Evolutionary conservation across 2,113 vertebrate species (phyloP).

Genomic region (Petaurus breviceps): DNA sequence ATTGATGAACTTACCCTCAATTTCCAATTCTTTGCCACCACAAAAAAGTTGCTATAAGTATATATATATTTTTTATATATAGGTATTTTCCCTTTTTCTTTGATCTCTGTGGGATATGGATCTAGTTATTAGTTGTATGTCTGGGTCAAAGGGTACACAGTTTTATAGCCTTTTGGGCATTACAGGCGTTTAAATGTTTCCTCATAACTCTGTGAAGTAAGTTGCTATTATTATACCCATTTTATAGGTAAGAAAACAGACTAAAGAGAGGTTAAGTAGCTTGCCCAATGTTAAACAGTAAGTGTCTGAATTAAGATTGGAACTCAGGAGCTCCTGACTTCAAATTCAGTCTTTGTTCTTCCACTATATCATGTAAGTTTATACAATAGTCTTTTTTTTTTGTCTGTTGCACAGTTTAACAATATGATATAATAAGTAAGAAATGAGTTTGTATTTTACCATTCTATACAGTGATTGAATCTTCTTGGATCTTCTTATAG

Average conservation of each 20-base stretch:
- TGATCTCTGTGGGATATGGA: too few relatives aligned
- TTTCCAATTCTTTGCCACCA: background rate
- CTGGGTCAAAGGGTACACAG: too few relatives aligned
- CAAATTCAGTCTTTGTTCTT: background rate
- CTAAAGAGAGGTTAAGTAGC: background rate
- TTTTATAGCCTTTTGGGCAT: too few relatives aligned
- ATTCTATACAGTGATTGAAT: conserved; percentile 99
- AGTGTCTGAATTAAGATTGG: background rate
- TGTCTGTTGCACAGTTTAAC: conserved; percentile 99
- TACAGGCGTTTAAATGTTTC: too few relatives aligned
- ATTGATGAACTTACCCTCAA: background rate
- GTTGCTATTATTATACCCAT: background rate
- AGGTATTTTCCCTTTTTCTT: too few relatives aligned
- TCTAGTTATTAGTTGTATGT: too few relatives aligned
- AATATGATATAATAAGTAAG: conserved; percentile 99
- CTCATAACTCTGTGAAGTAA: too few relatives aligned
- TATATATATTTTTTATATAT: too few relatives aligned
- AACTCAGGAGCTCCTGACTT: background rate
- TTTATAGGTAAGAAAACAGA: background rate
- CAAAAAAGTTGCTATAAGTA: background rate
- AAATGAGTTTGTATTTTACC: conserved; percentile 96
- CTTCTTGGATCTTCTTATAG: conserved; percentile 95
- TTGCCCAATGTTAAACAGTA: background rate
- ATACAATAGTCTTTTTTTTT: conserved; percentile 62
- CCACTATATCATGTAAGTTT: background rate